These are phyloP conservation scores for Ceyx erithaca DNA, from an alignment of 2,797 vertebrate species.

Conservation along the genomic window DNA sequence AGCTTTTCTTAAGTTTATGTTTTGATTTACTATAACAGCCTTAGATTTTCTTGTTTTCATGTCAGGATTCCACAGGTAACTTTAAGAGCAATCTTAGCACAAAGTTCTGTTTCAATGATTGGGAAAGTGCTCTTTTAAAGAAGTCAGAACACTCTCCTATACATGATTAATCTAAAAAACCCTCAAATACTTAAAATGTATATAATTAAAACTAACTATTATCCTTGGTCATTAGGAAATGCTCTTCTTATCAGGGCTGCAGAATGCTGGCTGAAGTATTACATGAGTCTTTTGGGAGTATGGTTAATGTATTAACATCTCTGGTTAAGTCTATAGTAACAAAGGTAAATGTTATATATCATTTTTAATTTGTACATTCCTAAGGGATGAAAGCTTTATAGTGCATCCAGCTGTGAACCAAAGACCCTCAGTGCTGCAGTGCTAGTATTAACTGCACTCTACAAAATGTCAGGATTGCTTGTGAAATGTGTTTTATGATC, in stretches of 20 bases:
- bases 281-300: constrained; percentile 15
- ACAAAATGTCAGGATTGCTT: background rate
- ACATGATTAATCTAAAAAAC: constrained; percentile 20
- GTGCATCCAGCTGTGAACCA: background rate
- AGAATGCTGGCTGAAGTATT: constrained; percentile 11
- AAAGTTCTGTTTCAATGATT: background rate
- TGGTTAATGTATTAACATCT: constrained; percentile 31
- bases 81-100: background rate
- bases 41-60: background rate
- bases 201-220: constrained; percentile 31
- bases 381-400: constrained; percentile 29
- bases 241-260: background rate
- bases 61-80: background rate
- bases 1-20: background rate
- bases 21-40: background rate
- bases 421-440: background rate
- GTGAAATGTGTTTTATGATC: background rate
- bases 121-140: background rate
- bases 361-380: constrained; percentile 54
- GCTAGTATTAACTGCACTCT: background rate
- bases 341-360: constrained; percentile 22
- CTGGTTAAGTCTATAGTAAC: constrained; percentile 26
- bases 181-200: background rate
- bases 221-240: background rate
- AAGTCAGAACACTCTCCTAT: background rate